phyloP scores from a whole-genome alignment of 2,888 invertebrate genomes.

The Timema cristinae region DNA sequence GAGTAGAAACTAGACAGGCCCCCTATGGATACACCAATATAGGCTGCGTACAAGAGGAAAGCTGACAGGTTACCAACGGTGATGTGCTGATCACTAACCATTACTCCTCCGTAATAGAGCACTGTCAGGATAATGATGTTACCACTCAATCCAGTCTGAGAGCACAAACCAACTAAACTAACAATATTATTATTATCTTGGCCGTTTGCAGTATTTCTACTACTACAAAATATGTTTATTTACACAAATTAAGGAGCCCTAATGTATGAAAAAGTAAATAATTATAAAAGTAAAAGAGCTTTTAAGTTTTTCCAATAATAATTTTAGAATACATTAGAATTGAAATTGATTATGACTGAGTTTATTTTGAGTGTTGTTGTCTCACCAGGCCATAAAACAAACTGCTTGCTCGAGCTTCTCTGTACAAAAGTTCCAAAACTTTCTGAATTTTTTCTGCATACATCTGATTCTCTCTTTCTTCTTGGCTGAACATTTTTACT shows the following conservation, averaged over 20 bases:
- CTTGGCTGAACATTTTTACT: slow-evolving; percentile 89
- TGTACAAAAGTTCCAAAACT: slow-evolving; percentile 74
- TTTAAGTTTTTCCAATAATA: too few species aligned
- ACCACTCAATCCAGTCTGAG: slow-evolving; percentile 80
- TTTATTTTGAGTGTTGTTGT: not conserved
- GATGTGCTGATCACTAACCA: slow-evolving; percentile 74
- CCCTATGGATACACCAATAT: slow-evolving; percentile 85
- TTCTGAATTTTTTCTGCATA: slow-evolving; percentile 66
- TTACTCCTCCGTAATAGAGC: slow-evolving; percentile 84
- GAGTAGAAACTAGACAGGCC: slow-evolving; percentile 92
- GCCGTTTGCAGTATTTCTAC: too few species aligned
- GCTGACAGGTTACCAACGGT: slow-evolving; percentile 88
- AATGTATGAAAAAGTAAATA: too few species aligned
- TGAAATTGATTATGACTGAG: too few species aligned
- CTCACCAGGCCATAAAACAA: slow-evolving; percentile 86
- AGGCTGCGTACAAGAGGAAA: slow-evolving; percentile 91
- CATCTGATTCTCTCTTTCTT: slow-evolving; percentile 65
- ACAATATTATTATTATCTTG: too few species aligned
- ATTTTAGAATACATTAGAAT: too few species aligned
- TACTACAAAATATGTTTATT: too few species aligned
- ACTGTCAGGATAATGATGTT: slow-evolving; percentile 87
- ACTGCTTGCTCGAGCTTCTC: slow-evolving; percentile 81
- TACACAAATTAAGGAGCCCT: too few species aligned
- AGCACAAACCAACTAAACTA: slow-evolving; percentile 25
- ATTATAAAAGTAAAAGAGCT: too few species aligned